Conservation (phyloP, 2,113 vertebrate genomes). For the Leucosticte australis region DNA sequence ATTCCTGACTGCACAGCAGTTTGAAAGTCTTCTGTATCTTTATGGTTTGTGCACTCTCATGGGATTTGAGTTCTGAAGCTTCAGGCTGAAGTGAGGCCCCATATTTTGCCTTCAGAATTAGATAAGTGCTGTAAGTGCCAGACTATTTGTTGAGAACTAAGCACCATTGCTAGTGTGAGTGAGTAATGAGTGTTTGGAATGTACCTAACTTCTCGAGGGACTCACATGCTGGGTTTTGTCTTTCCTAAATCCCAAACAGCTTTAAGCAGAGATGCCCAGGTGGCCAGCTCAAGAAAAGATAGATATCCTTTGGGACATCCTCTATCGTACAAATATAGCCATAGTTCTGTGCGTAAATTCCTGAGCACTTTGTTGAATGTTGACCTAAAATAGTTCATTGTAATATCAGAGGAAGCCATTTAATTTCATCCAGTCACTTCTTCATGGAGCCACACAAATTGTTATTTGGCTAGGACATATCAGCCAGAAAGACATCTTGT, state of each 20-base stretch:
- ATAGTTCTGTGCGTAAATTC: neutral
- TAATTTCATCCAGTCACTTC: constrained; percentile 29
- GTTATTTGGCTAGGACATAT: neutral
- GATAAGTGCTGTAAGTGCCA: neutral
- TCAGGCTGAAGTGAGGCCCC: neutral
- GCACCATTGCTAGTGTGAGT: neutral
- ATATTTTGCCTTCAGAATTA: neutral
- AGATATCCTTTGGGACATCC: constrained; percentile 9
- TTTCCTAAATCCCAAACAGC: constrained; percentile 12
- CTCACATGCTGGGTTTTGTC: neutral
- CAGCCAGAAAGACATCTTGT: constrained; percentile 21
- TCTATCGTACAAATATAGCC: neutral
- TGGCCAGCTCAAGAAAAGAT: neutral
- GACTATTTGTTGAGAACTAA: neutral
- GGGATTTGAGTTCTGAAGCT: neutral
- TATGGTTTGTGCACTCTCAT: neutral
- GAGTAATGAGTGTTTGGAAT: neutral
- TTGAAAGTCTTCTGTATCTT: neutral
- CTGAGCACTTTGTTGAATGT: neutral
- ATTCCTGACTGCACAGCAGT: neutral
- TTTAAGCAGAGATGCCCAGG: neutral
- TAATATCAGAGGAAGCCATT: constrained; percentile 10
- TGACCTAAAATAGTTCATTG: constrained; percentile 32
- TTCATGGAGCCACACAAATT: neutral
- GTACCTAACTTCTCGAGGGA: neutral